These are phyloP conservation scores for Falco berigora DNA, from an alignment of 2,797 vertebrate species.

Conservation along the genomic window DNA sequence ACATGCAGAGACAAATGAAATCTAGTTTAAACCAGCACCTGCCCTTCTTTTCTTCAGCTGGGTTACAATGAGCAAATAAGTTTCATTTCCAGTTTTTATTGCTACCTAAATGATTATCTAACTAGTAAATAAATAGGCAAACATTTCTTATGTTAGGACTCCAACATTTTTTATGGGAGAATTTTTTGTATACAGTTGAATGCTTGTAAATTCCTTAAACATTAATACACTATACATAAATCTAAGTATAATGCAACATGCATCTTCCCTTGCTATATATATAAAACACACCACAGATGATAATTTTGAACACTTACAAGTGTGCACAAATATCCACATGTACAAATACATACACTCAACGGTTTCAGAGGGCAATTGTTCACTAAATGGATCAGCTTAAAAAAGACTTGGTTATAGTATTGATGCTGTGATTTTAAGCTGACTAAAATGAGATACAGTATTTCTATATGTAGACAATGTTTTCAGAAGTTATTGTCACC, in stretches of 20 bases:
- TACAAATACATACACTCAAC: not conserved
- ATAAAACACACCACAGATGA: not conserved
- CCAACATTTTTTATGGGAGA: not conserved
- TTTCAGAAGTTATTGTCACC: not conserved
- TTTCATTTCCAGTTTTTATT: not conserved
- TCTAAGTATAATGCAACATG: not conserved
- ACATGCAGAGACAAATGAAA: not conserved
- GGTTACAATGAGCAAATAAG: not conserved
- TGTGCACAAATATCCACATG: not conserved
- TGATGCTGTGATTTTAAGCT: not conserved
- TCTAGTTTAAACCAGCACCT: not conserved
- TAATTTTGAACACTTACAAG: not conserved
- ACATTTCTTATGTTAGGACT: not conserved
- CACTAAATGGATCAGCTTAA: not conserved
- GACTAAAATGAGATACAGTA: not conserved
- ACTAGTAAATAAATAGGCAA: not conserved
- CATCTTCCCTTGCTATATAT: not conserved
- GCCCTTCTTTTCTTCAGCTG: not conserved
- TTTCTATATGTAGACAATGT: accelerated
- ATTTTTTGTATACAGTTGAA: not conserved
- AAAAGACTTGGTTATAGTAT: not conserved
- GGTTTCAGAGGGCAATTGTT: not conserved
- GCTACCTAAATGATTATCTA: not conserved
- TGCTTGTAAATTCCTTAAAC: not conserved
- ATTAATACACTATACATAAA: not conserved